Evolutionary conservation across 2,797 vertebrate genomes (phyloP), one percentile per base, ranked within the genome.

Genomic region (Neoniphon sammara): DNA sequence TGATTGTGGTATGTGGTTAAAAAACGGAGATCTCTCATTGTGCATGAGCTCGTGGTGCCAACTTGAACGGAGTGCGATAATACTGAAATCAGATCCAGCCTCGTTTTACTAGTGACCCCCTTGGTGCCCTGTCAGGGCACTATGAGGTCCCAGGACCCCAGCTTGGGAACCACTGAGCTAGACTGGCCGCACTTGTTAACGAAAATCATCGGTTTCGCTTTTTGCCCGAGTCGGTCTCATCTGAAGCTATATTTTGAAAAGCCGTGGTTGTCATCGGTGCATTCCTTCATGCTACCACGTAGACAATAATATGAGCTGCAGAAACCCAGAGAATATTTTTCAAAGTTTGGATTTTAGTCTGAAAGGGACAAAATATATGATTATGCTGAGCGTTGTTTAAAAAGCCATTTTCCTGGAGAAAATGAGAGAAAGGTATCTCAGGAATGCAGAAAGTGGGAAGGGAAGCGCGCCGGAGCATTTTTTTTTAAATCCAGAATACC

Each of bases 391-490:
- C 60, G 17, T 52, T 42, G 34, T 34, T 66, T 12, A 77, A 76
- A 57, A 61, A 39, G 27, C 47, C 7, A 10, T 76, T 88, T 77
- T 70, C 65, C 60, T 54, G 50, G 20, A 78, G 65, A 79, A 31
- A 81, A 83, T 57, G 78, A 75, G 61, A 65, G 70, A 60, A 66
- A 78, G 84, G 80, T 82, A 91, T 93, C 68, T 70, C 0, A 77
- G 88, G 91, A 94, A 93, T 94, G 92, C 70, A 66, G 58, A 86
- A 77, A 87, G 90, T 85, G 75, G 77, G 89, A 86, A 84, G 88
- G 87, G 78, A 87, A 83, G 75, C 74, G 71, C 77, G 60, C 66
- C 56, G 57, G n/a, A 70, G 75, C 21, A 27, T 65, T 67, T 57
- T 56, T 59, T 34, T 59, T 71, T 42, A 39, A 11, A 78, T 84